Base-by-base conservation (phyloP, 2,113 vertebrate species). In the Probosciger aterrimus region DNA sequence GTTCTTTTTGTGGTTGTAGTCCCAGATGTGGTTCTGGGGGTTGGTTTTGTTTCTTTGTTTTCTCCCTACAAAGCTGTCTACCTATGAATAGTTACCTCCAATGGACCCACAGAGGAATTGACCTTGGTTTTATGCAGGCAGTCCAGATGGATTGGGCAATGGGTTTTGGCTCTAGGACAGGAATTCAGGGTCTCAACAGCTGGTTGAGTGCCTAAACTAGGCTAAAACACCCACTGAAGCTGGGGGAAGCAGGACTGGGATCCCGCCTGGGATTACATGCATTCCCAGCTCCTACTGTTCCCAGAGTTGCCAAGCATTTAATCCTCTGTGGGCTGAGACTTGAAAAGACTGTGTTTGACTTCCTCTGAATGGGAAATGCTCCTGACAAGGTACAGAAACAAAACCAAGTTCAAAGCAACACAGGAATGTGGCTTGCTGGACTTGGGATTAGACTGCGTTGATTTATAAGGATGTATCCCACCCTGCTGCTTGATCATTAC, bases 391-490 rank as follows among this genome's bases (percentile, higher is more conserved):
- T 64, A 73, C 47, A 82, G 82, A 86, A 82, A 63, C 19, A 82
- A 88, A 86, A 82, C 30, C 35, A 39, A 69, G 64, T 73, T 91
- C 74, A 91, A 97, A 96, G 85, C 46, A 83, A 73, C n/a, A 59
- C n/a, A 78, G 35, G 71, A 95, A 85, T 75, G 69, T 57, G 71
- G 22, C 49, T 85, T 75, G 19, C 19, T 33, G 35, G 55, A 64
- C 0, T 19, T 41, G 37, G 23, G 69, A 81, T 78, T 73, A 74
- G 70, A 9, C 52, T n/a, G 53, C 1, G 2, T 43, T 15, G 46
- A 49, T 76, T 78, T 76, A 57, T 69, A 78, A 63, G 41, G 59
- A 23, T 44, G n/a, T 39, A 43, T 59, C 31, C 20, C 46, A 79
- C 35, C 4, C 55, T 83, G 52, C 30, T 69, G 8, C 33, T 86